A percentile compares a stretch with the other conserved stretches of the same genome.
Conservation (phyloP, 2,797 vertebrate genomes). For the Alosa sapidissima region DNA sequence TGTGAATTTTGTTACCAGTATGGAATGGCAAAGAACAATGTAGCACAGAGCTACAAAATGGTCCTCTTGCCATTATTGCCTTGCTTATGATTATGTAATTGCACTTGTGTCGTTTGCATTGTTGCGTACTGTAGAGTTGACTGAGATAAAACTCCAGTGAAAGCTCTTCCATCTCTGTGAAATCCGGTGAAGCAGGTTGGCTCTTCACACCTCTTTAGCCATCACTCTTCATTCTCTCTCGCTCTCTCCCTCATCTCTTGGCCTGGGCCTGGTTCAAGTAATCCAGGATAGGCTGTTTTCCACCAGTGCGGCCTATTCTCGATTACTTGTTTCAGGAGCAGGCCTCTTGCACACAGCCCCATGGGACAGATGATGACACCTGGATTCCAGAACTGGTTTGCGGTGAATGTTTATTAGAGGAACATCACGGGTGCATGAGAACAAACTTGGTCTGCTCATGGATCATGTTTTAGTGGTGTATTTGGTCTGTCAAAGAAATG, state of each 20-base stretch:
- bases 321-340: slow-evolving; percentile 97
- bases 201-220: background rate
- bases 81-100: background rate
- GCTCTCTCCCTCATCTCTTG: slow-evolving; percentile 52
- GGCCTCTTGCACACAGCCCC: slow-evolving; percentile 62
- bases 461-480: background rate
- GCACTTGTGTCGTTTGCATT: background rate
- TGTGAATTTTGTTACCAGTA: background rate
- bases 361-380: background rate
- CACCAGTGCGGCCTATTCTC: slow-evolving; percentile 89
- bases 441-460: background rate
- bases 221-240: background rate
- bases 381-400: slow-evolving; percentile 19
- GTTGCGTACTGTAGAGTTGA: background rate
- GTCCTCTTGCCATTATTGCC: background rate
- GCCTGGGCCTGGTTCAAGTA: slow-evolving; percentile 95
- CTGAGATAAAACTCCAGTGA: background rate
- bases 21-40: background rate
- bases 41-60: background rate
- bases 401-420: slow-evolving; percentile 8
- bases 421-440: background rate
- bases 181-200: too few species aligned
- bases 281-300: slow-evolving; percentile 99
- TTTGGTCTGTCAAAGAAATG: background rate
- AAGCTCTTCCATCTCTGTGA: background rate